Conservation (phyloP, 2,797 vertebrate species). For the Intellagama lesueurii region DNA sequence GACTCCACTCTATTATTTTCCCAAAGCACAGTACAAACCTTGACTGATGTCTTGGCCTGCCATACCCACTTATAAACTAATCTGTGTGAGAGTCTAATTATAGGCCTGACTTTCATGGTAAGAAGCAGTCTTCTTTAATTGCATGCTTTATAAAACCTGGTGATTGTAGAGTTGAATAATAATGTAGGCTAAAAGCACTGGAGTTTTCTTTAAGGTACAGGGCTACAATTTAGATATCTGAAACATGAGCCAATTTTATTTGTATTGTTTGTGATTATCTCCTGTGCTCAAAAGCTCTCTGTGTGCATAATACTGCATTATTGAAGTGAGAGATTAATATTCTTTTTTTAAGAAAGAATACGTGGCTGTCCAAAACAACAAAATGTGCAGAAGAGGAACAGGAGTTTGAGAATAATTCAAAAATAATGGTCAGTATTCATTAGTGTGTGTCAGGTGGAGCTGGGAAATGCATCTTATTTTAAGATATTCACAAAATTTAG, state of each 20-base stretch:
- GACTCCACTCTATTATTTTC: conserved; percentile 57
- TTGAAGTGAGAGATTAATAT: background rate
- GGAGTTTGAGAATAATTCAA: background rate
- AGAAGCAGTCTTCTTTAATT: conserved; percentile 70
- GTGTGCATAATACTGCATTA: background rate
- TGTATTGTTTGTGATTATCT: background rate
- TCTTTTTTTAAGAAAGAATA: background rate
- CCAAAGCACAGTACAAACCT: conserved; percentile 37
- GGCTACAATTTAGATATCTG: conserved; percentile 21
- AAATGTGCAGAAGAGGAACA: background rate
- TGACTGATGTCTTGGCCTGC: conserved; percentile 48
- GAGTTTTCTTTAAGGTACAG: conserved; percentile 36
- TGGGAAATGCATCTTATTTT: background rate
- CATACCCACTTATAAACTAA: conserved; percentile 56
- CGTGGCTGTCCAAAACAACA: background rate
- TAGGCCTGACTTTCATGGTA: conserved; percentile 62
- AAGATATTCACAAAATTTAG: background rate
- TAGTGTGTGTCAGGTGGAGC: background rate
- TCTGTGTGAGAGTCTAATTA: conserved; percentile 71
- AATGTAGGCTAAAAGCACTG: conserved; percentile 61
- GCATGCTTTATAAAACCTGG: conserved; percentile 67
- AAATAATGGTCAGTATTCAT: background rate
- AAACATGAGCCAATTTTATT: background rate
- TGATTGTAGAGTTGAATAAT: conserved; percentile 49
- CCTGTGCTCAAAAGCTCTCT: background rate